Evolutionary conservation across 2,888 invertebrate genomes (phyloP).

Genomic region (Hirtodrosophila confusa): DNA sequence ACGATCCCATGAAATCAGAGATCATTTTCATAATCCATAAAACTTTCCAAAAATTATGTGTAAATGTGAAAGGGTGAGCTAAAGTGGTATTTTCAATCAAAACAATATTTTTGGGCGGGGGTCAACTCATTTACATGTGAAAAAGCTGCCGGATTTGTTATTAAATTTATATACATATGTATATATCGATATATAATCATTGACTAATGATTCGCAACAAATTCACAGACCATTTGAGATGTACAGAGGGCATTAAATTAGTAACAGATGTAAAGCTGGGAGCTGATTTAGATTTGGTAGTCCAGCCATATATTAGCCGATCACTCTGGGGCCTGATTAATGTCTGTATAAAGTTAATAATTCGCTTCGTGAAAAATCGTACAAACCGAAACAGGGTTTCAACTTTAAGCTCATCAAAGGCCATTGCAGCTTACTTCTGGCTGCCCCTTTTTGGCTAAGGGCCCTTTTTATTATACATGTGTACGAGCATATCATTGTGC

Average conservation of each 20-base stretch:
- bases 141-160: conserved; percentile 31
- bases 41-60: conserved; percentile 70
- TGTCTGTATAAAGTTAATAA: conserved; percentile 12
- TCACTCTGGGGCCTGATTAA: conserved; percentile 19
- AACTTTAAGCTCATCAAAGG: conserved; percentile 34
- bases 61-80: conserved; percentile 69
- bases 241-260: conserved; percentile 29
- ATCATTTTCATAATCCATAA: conserved; percentile 56
- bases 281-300: conserved; percentile 2
- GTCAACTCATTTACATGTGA: conserved; percentile 41
- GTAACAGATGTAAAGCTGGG: conserved; percentile 4
- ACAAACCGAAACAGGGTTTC: conserved; percentile 18
- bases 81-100: conserved; percentile 26
- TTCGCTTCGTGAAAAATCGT: conserved; percentile 16
- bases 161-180: background rate
- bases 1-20: conserved; percentile 42
- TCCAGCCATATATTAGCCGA: conserved; percentile 3
- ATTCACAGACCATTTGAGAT: conserved; percentile 29
- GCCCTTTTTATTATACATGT: conserved; percentile 36
- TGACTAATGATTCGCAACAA: conserved; percentile 29
- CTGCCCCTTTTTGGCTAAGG: conserved; percentile 30
- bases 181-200: conserved; percentile 34
- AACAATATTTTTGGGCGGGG: conserved; percentile 6
- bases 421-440: conserved; percentile 22
- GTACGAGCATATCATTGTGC: conserved; percentile 43